Evolutionary conservation across 2,113 vertebrate species (phyloP), one percentile per base, ranked within the genome.

Genomic region (Xiphias gladius): DNA sequence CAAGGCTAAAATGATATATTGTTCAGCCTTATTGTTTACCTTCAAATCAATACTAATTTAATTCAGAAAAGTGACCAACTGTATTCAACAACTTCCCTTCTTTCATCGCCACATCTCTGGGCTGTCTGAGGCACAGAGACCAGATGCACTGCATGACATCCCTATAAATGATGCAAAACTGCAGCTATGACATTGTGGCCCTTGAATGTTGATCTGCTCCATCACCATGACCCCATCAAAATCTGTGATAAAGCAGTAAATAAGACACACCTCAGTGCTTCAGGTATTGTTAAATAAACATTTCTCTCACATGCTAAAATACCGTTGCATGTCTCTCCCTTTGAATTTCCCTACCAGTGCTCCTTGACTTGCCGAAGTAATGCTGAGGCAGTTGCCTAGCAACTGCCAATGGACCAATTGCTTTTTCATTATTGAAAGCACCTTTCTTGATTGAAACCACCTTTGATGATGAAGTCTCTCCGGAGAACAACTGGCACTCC

Each of bases 311-410:
- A 79, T 83, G 79, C 54, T 62, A 14, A 89, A 82, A 88, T 81
- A 76, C 58, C 35, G 54, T 59, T 61, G 63, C 77, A 84, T 26
- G 71, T 84, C 65, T 87, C 66, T 62, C 65, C 70, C 63, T 81
- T 64, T 69, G 26, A 65, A 83, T 88, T 76, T 80, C 75, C 64
- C 57, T 19, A 79, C 48, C 48, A 73, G 19, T 65, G 65, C 86
- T 91, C 50, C 83, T 91, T 83, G 76, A 88, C 87, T 91, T 80
- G 61, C 73, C 81, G 79, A 74, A 59, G 80, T 84, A 89, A 93
- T 91, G 75, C 86, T 77, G 86, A 91, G 84, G 84, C 88, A 85
- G 94, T 96, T 95, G 92, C 95, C 86, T 95, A 92, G 94, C 94
- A 96, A 96, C 95, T 65, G 46, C 79, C 88, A 84, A 92, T 85